Conservation (phyloP, 2,888 invertebrate genomes). For the Mythimna loreyi region DNA sequence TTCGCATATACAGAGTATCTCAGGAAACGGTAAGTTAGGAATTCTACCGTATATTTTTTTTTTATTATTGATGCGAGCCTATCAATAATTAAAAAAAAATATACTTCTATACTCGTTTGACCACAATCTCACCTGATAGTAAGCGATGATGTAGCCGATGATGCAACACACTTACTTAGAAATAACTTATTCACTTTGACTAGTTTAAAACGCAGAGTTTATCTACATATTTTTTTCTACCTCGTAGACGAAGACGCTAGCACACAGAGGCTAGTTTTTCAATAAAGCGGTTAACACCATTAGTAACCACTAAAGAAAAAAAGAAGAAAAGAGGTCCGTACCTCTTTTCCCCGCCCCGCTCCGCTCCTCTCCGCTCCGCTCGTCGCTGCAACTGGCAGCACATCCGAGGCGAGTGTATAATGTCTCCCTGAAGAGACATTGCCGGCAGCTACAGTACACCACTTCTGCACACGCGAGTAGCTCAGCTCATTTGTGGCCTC, state of each 20-base stretch:
- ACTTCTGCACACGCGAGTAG: constrained; percentile 49
- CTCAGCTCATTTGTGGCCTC: constrained; percentile 50
- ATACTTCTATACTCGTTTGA: no score
- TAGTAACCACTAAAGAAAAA: no score
- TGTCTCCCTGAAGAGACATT: constrained; percentile 65
- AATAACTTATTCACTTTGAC: no score
- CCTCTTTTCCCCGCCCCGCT: background rate
- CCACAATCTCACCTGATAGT: no score
- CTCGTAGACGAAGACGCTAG: no score
- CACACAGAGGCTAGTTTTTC: no score
- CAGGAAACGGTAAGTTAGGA: constrained; percentile 89
- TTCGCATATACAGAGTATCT: constrained; percentile 63
- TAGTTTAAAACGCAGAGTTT: constrained; percentile 66
- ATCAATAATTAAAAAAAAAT: no score
- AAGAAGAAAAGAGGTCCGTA: no score
- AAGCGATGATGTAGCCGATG: no score
- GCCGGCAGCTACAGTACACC: constrained; percentile 61
- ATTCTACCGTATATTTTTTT: constrained; percentile 92
- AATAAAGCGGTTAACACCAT: no score
- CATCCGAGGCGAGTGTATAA: constrained; percentile 52
- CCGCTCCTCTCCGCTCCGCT: background rate
- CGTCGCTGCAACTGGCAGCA: constrained; percentile 29
- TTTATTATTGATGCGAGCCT: no score
- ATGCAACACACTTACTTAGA: no score
- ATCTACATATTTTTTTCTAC: background rate